Percentiles rank a stretch among this genome's conserved stretches.
phyloP scores from a whole-genome alignment of 1,140 invertebrate species.

The Micrasema longulum region DNA sequence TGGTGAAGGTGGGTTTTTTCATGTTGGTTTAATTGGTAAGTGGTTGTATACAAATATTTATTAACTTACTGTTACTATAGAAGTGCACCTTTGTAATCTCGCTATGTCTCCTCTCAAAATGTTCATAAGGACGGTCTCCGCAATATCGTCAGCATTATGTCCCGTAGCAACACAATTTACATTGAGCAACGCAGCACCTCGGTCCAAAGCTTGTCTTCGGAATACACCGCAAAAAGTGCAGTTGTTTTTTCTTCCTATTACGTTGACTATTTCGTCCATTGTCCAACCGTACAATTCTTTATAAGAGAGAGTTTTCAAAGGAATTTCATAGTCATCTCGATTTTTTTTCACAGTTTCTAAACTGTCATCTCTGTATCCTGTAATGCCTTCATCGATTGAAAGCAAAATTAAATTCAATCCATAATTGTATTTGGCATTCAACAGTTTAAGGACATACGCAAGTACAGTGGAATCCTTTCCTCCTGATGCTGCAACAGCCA shows the following conservation, averaged over 20 bases:
- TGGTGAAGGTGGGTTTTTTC: too few relatives aligned
- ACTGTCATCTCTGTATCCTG: slow-evolving; percentile 98
- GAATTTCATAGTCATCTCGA: slow-evolving; percentile 91
- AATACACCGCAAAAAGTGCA: slow-evolving; percentile 99
- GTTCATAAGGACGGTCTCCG: slow-evolving; percentile 99
- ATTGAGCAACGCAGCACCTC: slow-evolving; percentile 87
- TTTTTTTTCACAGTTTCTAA: slow-evolving; percentile 97
- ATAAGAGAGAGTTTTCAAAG: slow-evolving; percentile 96
- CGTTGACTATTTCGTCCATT: slow-evolving; percentile 97
- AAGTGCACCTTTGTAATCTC: slow-evolving; percentile 90
- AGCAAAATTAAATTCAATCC: slow-evolving; percentile 91
- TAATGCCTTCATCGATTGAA: slow-evolving; percentile 99
- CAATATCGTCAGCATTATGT: slow-evolving; percentile 99
- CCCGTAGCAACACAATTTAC: slow-evolving; percentile 97
- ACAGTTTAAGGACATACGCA: slow-evolving; percentile 88
- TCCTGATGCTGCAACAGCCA: slow-evolving; percentile 96
- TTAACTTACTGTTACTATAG: slow-evolving; percentile 82
- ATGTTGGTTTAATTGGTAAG: too few relatives aligned
- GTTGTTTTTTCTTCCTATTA: slow-evolving; percentile 97
- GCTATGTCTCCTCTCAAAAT: slow-evolving; percentile 96
- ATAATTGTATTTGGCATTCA: slow-evolving; percentile 95
- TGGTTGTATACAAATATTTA: slow-evolving; percentile 15
- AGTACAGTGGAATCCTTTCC: slow-evolving; percentile 99
- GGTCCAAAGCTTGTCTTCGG: slow-evolving; percentile 93
- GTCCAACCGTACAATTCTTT: slow-evolving; percentile 99